Base-by-base conservation (phyloP, 2,888 invertebrate genomes). In the Anthophora plumipes region DNA sequence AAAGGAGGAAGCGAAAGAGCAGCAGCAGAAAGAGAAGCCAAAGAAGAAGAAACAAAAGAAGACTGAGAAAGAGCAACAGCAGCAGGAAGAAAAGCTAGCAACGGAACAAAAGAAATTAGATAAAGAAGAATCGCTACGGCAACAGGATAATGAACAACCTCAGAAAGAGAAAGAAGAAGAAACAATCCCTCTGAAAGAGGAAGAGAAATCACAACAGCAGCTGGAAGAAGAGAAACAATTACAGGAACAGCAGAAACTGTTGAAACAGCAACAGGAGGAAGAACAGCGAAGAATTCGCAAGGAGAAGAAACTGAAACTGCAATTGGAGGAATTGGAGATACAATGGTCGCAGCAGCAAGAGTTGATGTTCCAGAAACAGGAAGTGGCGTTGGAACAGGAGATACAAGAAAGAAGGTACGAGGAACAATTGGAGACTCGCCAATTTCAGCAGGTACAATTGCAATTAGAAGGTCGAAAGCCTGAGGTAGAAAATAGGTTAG, bases 361-460 rank as follows among this genome's bases (percentile, higher is more conserved):
- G 0, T 0, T 73, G 14, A 25, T 48, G 8, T n/a, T 68, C 14
- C 52, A 59, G 11, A 39, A 17, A 14, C 50, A 75, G 37, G 85
- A 84, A 17, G 71, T 63, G 9, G 41, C 20, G 0, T 12, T 79
- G 41, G 46, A 61, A 8, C 52, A 37, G 8, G 57, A 75, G 41
- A 71, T 74, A n/a, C 37, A 79, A 39, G 69, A 81, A 1, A 61
- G 17, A 9, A 72, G 76, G 0, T 37, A 25, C 54, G 70, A 68
- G 17, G 74, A 85, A 39, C 17, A 68, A 20, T 12, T 48, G 11
- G 77, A 83, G 43, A n/a, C 22, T 59, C 66, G 41, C 22, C 55
- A 67, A 8, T 50, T 59, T 8, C 72, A 64, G 39, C 79, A 73
- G 37, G 1, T 72, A 41, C 84, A 78, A 55, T 14, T 77, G 52